These are phyloP conservation scores for Rattus norvegicus DNA, from an alignment of 2,113 vertebrate genomes.

Conservation along the genomic window DNA sequence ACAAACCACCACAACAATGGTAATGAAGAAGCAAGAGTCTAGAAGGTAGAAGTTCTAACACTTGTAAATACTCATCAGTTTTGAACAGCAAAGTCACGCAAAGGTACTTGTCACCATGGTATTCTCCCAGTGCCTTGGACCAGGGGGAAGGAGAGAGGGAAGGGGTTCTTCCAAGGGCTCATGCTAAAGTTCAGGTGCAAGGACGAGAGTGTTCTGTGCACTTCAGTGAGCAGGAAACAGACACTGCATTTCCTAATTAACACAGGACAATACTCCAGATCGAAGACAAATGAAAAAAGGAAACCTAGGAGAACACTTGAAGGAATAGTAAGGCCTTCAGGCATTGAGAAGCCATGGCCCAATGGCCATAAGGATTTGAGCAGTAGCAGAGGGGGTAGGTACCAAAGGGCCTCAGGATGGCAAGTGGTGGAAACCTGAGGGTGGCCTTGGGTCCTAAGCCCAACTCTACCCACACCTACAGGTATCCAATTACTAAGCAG, in stretches of 20 bases:
- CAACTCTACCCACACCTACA: too few species aligned
- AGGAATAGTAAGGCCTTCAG: background rate
- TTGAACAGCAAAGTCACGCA: background rate
- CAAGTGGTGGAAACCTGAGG: background rate
- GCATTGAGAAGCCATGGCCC: background rate
- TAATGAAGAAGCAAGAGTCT: background rate
- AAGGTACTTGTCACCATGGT: background rate
- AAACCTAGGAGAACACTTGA: background rate
- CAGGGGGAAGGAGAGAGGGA: background rate
- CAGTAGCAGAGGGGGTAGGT: background rate
- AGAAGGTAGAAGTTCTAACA: background rate
- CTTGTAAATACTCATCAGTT: background rate
- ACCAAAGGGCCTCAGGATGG: rapidly evolving
- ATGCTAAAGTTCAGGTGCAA: background rate
- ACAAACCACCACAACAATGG: too few species aligned
- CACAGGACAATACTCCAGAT: background rate
- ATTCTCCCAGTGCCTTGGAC: too few species aligned
- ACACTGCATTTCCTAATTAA: background rate
- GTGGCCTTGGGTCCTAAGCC: rapidly evolving
- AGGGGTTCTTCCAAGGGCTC: background rate
- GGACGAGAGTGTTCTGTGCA: background rate
- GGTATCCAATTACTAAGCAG: background rate
- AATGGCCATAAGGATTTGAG: background rate
- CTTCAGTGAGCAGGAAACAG: background rate
- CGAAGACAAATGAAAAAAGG: background rate